Evolutionary conservation across 2,113 vertebrate genomes (phyloP).

Genomic region (Gymnocephalus cernua): DNA sequence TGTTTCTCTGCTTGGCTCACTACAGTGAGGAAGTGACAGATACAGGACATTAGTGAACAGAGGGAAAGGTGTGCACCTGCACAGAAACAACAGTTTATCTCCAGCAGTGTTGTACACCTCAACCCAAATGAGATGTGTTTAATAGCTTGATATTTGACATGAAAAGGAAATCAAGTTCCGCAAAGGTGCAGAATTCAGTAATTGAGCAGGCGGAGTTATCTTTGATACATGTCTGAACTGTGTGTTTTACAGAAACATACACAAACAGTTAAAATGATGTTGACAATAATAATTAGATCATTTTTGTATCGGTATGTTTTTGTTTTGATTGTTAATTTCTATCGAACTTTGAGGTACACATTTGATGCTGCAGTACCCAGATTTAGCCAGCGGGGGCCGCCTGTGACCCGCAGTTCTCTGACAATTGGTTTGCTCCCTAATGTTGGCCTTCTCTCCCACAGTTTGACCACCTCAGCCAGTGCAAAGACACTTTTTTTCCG

Average conservation of each 20-base stretch:
- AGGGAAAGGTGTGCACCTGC: not conserved
- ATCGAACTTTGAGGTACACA: not conserved
- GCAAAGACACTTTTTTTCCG: conserved; percentile 23
- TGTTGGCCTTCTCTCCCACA: conserved; percentile 56
- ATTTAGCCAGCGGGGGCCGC: conserved; percentile 76
- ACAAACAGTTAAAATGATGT: not conserved
- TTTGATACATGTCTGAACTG: not conserved
- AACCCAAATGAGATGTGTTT: not conserved
- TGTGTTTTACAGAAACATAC: not conserved
- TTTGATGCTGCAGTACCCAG: not conserved
- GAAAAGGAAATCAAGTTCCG: not conserved
- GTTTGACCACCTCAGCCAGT: conserved; percentile 55
- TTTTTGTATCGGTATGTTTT: not conserved
- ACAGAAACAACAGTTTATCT: not conserved
- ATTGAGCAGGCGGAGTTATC: not conserved
- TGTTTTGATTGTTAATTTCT: not conserved
- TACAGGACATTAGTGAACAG: not conserved
- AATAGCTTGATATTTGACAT: not conserved
- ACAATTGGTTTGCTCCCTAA: not conserved
- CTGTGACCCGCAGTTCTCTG: conserved; percentile 68
- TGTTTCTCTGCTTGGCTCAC: not conserved
- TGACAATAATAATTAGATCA: not conserved
- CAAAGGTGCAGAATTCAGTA: not conserved
- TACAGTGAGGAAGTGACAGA: not conserved
- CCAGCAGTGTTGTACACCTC: not conserved